phyloP scores from a whole-genome alignment of 2,888 invertebrate species.

The Torymus texanus region DNA sequence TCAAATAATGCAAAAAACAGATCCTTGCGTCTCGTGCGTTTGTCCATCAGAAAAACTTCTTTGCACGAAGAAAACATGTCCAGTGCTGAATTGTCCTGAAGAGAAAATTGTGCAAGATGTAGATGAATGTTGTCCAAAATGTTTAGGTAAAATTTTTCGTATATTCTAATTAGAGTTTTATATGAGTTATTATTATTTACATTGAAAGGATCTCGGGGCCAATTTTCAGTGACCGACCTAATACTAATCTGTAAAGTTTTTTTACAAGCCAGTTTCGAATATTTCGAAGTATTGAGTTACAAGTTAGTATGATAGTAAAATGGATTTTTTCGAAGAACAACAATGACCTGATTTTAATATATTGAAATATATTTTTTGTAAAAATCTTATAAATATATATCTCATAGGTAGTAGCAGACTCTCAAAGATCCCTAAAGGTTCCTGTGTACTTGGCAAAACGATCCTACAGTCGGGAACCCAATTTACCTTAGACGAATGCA shows the following conservation, averaged over 20 bases:
- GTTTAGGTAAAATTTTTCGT: constrained; percentile 73
- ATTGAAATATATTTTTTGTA: too few relatives aligned
- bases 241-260: too few relatives aligned
- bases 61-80: constrained; percentile 90
- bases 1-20: constrained; percentile 85
- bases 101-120: constrained; percentile 82
- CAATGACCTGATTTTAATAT: too few relatives aligned
- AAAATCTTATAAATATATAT: too few relatives aligned
- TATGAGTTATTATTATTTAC: too few relatives aligned
- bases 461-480: constrained; percentile 80
- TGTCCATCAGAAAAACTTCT: constrained; percentile 82
- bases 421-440: constrained; percentile 76
- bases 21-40: constrained; percentile 90
- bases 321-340: too few relatives aligned
- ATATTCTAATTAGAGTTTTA: background rate
- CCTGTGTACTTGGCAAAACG: constrained; percentile 84
- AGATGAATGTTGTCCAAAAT: constrained; percentile 87
- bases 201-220: too few relatives aligned
- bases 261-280: too few relatives aligned
- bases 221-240: too few relatives aligned
- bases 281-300: too few relatives aligned
- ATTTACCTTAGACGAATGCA: constrained; percentile 87
- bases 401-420: constrained; percentile 74
- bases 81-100: constrained; percentile 88
- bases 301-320: too few relatives aligned